Evolutionary conservation across 2,797 vertebrate genomes (phyloP).

Genomic region (Sphenodon punctatus): DNA sequence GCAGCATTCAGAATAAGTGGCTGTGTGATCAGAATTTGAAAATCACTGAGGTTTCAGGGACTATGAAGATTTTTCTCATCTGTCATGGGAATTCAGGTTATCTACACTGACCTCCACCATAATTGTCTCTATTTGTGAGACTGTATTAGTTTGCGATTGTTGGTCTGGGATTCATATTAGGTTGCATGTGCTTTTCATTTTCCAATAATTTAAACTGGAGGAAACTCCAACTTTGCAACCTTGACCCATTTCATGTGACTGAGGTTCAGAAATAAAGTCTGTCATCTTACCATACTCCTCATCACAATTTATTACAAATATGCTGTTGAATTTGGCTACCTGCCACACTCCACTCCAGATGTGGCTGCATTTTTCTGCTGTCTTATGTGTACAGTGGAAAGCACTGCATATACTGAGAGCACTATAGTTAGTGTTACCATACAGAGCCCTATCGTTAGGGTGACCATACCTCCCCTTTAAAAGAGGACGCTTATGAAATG

Average conservation of each 20-base stretch:
- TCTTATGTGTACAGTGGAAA: constrained; percentile 7
- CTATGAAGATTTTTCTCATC: neutral
- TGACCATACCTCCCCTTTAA: too few species aligned
- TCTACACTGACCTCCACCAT: neutral
- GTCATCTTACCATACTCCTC: too few species aligned
- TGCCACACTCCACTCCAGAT: neutral
- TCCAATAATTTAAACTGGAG: too few species aligned
- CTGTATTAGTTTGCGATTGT: neutral
- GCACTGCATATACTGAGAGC: too few species aligned
- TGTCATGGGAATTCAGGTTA: neutral
- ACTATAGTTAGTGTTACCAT: too few species aligned
- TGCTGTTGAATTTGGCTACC: too few species aligned
- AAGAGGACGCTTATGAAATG: too few species aligned
- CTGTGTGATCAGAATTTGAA: neutral
- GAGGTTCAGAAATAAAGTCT: neutral
- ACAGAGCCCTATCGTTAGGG: too few species aligned
- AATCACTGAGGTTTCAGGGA: too few species aligned
- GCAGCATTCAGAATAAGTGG: neutral
- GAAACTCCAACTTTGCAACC: neutral
- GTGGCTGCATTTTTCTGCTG: constrained; percentile 3
- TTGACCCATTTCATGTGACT: fast-evolving
- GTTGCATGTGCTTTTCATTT: neutral
- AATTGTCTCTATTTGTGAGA: neutral
- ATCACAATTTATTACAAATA: too few species aligned
- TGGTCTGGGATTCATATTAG: neutral